Evolutionary conservation across 2,113 vertebrate genomes (phyloP).

Genomic region (Crocuta crocuta): DNA sequence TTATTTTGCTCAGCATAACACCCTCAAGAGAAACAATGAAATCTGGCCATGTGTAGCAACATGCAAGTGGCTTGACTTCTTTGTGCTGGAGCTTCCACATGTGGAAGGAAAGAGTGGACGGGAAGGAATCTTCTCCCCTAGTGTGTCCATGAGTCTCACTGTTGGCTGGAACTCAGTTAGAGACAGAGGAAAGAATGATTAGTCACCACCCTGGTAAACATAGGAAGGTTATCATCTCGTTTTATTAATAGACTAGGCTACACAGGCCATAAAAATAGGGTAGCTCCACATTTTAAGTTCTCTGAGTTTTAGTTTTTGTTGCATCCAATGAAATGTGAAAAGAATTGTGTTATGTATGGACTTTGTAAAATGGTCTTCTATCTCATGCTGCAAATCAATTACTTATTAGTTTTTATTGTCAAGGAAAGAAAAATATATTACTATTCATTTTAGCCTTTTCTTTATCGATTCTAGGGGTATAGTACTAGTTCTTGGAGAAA

Average conservation of each 20-base stretch:
- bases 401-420: constrained; percentile 69
- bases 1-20: no score
- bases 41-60: no score
- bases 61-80: neutral
- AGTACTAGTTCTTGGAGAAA: constrained; percentile 43
- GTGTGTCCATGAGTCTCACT: neutral
- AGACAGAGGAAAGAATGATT: constrained; percentile 26
- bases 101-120: neutral
- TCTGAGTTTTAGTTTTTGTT: constrained; percentile 49
- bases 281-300: constrained; percentile 19
- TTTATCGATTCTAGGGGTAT: constrained; percentile 32
- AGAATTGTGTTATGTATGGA: neutral
- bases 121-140: neutral
- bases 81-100: neutral
- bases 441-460: constrained; percentile 64
- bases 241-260: constrained; percentile 60
- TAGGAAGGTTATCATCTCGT: constrained; percentile 15
- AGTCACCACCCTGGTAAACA: constrained; percentile 39
- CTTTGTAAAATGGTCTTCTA: constrained; percentile 16
- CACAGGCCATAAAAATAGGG: neutral
- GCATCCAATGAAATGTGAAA: neutral
- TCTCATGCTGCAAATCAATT: constrained; percentile 55
- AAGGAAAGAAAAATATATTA: constrained; percentile 56
- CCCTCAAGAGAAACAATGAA: no score
- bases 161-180: neutral